These are phyloP conservation scores for Myotis brandtii DNA, from an alignment of 2,113 vertebrate species.

Conservation along the genomic window DNA sequence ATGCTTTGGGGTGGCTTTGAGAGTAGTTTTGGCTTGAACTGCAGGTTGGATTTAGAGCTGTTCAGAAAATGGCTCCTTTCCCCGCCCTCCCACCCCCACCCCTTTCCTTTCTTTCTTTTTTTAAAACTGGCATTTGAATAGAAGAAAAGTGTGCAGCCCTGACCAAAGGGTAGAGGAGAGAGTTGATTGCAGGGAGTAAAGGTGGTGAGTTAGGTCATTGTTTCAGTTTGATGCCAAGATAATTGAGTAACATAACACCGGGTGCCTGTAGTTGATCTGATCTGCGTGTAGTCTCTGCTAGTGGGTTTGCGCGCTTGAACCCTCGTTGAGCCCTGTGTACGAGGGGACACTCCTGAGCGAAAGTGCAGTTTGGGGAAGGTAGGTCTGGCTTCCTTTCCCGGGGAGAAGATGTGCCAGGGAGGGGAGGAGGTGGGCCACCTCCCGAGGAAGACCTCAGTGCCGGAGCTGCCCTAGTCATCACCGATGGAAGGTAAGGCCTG, in stretches of 20 bases:
- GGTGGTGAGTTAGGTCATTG: neutral
- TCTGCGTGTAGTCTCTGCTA: neutral
- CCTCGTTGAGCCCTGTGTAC: neutral
- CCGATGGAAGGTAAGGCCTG: neutral
- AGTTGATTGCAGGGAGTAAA: slow-evolving; percentile 20
- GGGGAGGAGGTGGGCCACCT: neutral
- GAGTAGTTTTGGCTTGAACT: neutral
- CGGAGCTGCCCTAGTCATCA: neutral
- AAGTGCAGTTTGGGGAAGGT: neutral
- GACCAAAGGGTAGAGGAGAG: slow-evolving; percentile 55
- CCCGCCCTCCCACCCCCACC: too few relatives aligned
- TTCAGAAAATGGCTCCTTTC: neutral
- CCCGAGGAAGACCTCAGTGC: neutral
- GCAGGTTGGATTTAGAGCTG: neutral
- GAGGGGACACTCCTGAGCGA: neutral
- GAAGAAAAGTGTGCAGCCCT: neutral
- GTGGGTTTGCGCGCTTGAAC: neutral
- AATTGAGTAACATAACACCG: slow-evolving; percentile 6
- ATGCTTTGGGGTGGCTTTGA: neutral
- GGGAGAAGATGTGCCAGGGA: neutral
- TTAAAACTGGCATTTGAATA: slow-evolving; percentile 25
- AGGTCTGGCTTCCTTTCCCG: neutral
- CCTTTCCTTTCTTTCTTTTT: neutral
- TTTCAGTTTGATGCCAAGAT: slow-evolving; percentile 45
- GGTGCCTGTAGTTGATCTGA: neutral